Base-by-base conservation (phyloP, 92 coral and sea anemone genomes). In the Heteractis magnifica region DNA sequence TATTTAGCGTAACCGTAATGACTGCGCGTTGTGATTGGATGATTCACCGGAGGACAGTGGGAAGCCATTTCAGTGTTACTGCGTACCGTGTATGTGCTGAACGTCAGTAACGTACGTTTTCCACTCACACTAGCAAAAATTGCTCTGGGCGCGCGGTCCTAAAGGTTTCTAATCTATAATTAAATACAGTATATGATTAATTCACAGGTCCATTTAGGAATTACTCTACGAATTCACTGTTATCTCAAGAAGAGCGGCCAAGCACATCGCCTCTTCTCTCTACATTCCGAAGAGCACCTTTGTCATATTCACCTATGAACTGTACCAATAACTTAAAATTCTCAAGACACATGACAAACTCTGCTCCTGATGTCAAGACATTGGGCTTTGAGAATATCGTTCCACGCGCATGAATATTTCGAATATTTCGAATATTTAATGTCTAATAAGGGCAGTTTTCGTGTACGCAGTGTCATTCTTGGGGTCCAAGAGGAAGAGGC, bases 311-410 rank as follows among this genome's bases (percentile, higher is more conserved):
- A 23, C 72, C 51, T 58, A 1, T 13, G 13, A 77, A 20, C 71
- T 52, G 51, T n/a, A 9, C 79, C 7, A 77, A 13, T 8, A 86
- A 90, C 50, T 34, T 85, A 80, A 84, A 85, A 58, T 90, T 90
- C 75, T 90, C 93, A 60, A 76, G 93, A 11, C 91, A 90, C 78
- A 90, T 90, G 93, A 81, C 89, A 8, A 81, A 58, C n/a, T 90
- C 93, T 15, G 91, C 89, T 10, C 93, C 93, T 6, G 93, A 84
- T 71, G 86, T 90, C 49, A 75, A 90, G 64, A 20, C 71, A 4
- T 80, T 90, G 44, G 75, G 87, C 58, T 4, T 82, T 8, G 89
- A 89, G 10, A 82, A 77, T 15, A 20, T 6, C 10, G 5, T 20
- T 20, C 16, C 49, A 10, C 73, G 73, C 4, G 73, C 49, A 2